Evolutionary conservation across 2,113 vertebrate species (phyloP).

Genomic region (Ursus arctos): DNA sequence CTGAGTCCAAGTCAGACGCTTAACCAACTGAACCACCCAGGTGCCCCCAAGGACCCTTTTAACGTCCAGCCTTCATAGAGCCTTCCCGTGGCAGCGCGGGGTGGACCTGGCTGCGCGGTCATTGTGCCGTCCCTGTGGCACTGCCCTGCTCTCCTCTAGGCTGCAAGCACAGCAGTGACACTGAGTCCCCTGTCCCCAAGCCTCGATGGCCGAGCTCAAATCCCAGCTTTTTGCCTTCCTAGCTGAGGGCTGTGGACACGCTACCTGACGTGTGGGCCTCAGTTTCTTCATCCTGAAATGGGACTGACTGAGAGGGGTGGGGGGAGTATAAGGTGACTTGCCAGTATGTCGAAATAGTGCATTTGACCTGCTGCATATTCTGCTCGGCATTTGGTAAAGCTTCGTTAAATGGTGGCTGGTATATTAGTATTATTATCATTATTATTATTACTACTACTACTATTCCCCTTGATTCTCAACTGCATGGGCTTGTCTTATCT

Average conservation of each 20-base stretch:
- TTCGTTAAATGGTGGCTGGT: background rate
- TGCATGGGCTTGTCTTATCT: constrained; percentile 73
- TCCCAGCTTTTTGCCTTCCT: background rate
- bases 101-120: background rate
- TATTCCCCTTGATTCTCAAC: background rate
- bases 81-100: fast-evolving
- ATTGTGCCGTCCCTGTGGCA: background rate
- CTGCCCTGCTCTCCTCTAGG: background rate
- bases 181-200: background rate
- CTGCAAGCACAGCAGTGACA: background rate
- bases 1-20: background rate
- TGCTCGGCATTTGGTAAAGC: background rate
- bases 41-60: background rate
- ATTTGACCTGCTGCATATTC: background rate
- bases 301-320: background rate
- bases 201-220: background rate
- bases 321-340: background rate
- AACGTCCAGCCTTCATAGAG: background rate
- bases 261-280: background rate
- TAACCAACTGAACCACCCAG: background rate
- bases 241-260: background rate
- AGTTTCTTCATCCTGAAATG: background rate
- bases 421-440: background rate
- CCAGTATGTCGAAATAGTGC: background rate
- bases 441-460: background rate